Base-by-base conservation (phyloP, 1,140 invertebrate genomes). In the Bombus difficillimus region DNA sequence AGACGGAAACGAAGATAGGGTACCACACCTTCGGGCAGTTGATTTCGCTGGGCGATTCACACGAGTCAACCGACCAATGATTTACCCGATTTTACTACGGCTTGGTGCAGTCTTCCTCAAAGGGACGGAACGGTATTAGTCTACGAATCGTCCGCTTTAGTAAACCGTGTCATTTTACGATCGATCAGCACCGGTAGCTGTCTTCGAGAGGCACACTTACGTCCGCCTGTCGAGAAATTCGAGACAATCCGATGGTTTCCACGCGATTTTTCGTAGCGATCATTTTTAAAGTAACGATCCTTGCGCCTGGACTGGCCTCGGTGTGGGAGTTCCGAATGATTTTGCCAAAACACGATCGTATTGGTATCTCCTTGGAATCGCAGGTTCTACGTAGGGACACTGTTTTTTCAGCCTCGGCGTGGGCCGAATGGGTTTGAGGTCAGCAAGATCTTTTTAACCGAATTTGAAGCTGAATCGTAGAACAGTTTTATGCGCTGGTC, bases 21-120 rank as follows among this genome's bases (percentile, higher is more conserved):
- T 62, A 89, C 88, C 87, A 83, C 80, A 89, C 84, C 84, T 89
- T 57, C 66, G 32, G 10, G 47, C 59, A 78, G 86, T 59, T 77
- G 88, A 81, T 85, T 88, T 89, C 79, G 68, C 81, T 66, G n/a
- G 25, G 32, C 32, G 81, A 78, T 83, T 79, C 79, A 53, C 81
- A 69, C 37, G 64, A 53, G 15, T 66, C 81, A 68, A 80, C 81
- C 64, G 76, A 66, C 72, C 88, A 92, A 90, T 89, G 86, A 92
- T 92, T 92, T 90, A 92, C 22, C 86, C 86, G 83, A 91, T 90
- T 89, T 91, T 83, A 90, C 78, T 93, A 93, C 92, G 92, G 79
- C 92, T 15, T 88, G 18, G 87, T 81, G 86, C 84, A 88, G 87
- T 88, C 86, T 92, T 84, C 82, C 85, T 86, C 82, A 77, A 22